Conservation (phyloP, 2,113 vertebrate genomes). For the Hassar affinis region DNA sequence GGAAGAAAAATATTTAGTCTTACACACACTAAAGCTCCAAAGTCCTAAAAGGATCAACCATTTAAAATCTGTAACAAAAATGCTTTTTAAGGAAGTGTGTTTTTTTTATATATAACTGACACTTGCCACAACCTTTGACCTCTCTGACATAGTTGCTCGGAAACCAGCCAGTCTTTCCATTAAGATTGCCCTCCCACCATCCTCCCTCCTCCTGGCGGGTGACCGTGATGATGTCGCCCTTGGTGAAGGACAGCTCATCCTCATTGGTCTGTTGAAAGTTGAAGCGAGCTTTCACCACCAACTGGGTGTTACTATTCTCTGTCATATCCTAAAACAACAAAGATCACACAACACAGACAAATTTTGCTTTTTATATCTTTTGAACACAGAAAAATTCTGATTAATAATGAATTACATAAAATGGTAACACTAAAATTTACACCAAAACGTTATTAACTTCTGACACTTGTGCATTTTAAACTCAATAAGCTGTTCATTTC, state of each 20-base stretch:
- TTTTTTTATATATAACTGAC: not conserved
- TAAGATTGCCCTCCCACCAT: slow-evolving; percentile 94
- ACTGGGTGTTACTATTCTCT: slow-evolving; percentile 86
- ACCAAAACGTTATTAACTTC: not conserved
- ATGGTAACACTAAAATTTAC: not conserved
- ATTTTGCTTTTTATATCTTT: not conserved
- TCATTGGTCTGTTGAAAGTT: slow-evolving; percentile 98
- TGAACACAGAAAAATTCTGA: not conserved
- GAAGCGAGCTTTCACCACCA: slow-evolving; percentile 93
- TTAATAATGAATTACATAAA: not conserved
- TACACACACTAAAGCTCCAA: not conserved
- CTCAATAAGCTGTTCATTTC: not conserved
- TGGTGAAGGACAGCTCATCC: slow-evolving; percentile 93
- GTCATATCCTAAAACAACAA: slow-evolving; percentile 88
- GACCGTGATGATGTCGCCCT: slow-evolving; percentile 93
- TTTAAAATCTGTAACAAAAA: not conserved
- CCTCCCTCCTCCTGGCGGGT: slow-evolving; percentile 94
- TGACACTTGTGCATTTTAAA: not conserved
- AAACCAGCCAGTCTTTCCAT: slow-evolving; percentile 93
- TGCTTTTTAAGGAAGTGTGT: not conserved
- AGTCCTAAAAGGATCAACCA: not conserved
- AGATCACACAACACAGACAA: not conserved
- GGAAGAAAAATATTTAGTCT: not conserved
- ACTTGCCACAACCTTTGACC: slow-evolving; percentile 90
- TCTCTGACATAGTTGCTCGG: slow-evolving; percentile 98